phyloP scores from a whole-genome alignment of 2,113 vertebrate genomes.

The Semnopithecus entellus region DNA sequence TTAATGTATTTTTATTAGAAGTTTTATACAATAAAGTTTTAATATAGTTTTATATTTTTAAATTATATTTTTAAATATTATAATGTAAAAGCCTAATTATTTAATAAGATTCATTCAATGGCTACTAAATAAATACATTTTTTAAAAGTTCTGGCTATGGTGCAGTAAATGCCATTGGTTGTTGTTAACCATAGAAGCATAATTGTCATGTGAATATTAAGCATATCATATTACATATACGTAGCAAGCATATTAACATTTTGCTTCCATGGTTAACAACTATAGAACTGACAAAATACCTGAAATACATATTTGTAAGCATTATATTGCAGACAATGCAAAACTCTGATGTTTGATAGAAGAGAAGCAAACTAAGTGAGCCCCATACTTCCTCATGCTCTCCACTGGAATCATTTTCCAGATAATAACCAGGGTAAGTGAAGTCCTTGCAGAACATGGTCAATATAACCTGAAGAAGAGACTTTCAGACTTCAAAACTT shows the following conservation, averaged over 20 bases:
- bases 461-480: neutral
- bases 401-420: neutral
- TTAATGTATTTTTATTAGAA: neutral
- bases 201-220: neutral
- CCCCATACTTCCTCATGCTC: neutral
- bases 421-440: neutral
- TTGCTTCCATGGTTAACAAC: neutral
- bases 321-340: neutral
- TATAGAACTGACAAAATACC: neutral
- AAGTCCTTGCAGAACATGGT: neutral
- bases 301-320: neutral
- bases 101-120: neutral
- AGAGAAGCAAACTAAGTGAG: neutral
- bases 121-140: neutral
- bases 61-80: neutral
- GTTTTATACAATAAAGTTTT: neutral
- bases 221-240: too few species aligned
- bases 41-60: neutral
- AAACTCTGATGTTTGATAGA: neutral
- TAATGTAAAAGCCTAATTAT: neutral
- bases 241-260: neutral
- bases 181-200: neutral
- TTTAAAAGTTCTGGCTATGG: neutral
- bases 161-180: neutral
- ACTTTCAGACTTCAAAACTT: neutral